A percentile compares a stretch with the other conserved stretches of the same genome.
These are phyloP conservation scores for Drosophila malerkotliana DNA, from an alignment of 1,140 invertebrate genomes.

Conservation along the genomic window DNA sequence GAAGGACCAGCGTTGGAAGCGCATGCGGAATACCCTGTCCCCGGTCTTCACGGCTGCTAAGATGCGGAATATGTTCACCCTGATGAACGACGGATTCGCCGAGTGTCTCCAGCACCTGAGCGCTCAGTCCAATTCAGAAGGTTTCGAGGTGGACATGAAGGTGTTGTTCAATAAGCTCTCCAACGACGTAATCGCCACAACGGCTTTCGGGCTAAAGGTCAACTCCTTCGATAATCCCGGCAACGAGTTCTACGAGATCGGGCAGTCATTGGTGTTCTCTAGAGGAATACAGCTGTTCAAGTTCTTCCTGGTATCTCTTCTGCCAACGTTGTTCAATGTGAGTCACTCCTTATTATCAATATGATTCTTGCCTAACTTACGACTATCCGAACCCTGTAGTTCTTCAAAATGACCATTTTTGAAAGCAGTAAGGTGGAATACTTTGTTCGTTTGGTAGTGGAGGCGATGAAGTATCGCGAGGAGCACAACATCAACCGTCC, in stretches of 20 bases:
- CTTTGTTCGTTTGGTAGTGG: constrained; percentile 72
- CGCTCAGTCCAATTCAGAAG: constrained; percentile 7
- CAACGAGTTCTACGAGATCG: constrained; percentile 84
- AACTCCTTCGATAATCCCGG: constrained; percentile 84
- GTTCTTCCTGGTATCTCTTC: constrained; percentile 44
- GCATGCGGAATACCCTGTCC: constrained; percentile 85
- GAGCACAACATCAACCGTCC: constrained; percentile 79
- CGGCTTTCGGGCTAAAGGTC: constrained; percentile 85
- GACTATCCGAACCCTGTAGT: constrained; percentile 10
- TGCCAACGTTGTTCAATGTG: constrained; percentile 53
- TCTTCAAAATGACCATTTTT: constrained; percentile 51
- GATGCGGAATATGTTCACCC: constrained; percentile 85
- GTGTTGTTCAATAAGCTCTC: constrained; percentile 83
- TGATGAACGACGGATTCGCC: constrained; percentile 82
- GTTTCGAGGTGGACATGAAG: constrained; percentile 83
- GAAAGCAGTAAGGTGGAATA: constrained; percentile 53
- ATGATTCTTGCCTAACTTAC: not conserved
- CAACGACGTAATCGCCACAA: constrained; percentile 85
- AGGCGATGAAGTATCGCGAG: constrained; percentile 79
- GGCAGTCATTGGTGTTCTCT: constrained; percentile 80
- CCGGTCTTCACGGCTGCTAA: constrained; percentile 86
- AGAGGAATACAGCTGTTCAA: constrained; percentile 52
- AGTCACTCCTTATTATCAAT: not conserved
- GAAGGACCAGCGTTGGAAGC: constrained; percentile 85
- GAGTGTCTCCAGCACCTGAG: constrained; percentile 50